Base-by-base conservation (phyloP, 2,113 vertebrate genomes). In the Brachyistius frenatus region DNA sequence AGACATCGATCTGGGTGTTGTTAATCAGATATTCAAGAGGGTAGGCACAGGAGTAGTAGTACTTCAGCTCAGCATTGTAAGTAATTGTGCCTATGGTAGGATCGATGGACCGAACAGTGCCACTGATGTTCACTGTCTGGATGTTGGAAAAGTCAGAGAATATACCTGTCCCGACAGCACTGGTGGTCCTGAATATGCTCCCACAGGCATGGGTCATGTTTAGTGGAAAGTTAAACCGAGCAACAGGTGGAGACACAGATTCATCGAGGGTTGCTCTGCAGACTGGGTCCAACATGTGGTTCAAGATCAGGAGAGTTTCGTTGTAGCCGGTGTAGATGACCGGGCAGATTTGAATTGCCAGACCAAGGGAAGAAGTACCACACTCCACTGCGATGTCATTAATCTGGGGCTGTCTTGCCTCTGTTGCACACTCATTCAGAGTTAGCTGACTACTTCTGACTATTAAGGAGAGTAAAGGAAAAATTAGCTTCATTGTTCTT, bases 41-140 rank as follows among this genome's bases (percentile, higher is more conserved):
- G 46, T 95, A 95, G 49, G 81, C 78, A 23, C 94, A 96, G 41
- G 94, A 95, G 86, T 95, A 96, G 68, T 81, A 91, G 84, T 95
- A 95, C 80, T 91, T 92, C 46, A 95, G 87, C 65, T 95, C 93
- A 32, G 90, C 80, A 2, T 92, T 94, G 83, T 94, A 94, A 4
- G 93, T 94, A 69, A 94, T 83, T 0, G 83, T 76, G 30, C 88
- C 90, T 0, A 30, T 70, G 11, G 78, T 90, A 1, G 79, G 90
- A 68, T 95, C 93, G 10, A 71, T 4, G 30, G 94, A 91, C 31
- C 86, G 89, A 6, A 95, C 76, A 1, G 91, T 71, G 8, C 95
- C 95, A 5, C 93, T 93, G 81, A 96, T 85, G 80, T 95, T 95
- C 32, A 94, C 93, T 1, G 74, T 85, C 82, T 95, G 92, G 68